These are phyloP conservation scores for Anoplopoma fimbria DNA, from an alignment of 2,113 vertebrate genomes.

Conservation along the genomic window DNA sequence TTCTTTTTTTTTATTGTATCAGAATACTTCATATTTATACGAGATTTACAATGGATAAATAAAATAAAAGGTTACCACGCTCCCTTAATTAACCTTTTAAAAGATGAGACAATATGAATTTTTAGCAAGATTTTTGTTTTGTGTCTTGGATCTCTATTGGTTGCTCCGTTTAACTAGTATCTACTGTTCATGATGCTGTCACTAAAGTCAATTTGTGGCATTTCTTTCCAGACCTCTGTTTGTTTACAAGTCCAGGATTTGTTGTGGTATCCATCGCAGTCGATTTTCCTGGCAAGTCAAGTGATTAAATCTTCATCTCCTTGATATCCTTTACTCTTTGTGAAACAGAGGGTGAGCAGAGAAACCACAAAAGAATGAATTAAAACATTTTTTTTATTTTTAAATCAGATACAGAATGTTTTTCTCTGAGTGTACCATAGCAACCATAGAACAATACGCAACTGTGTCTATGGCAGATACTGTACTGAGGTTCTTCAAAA, in stretches of 20 bases:
- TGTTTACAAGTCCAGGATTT: slow-evolving; percentile 22
- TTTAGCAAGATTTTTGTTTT: neutral
- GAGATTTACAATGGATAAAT: neutral
- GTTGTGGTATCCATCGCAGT: slow-evolving; percentile 18
- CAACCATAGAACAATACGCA: slow-evolving; percentile 34
- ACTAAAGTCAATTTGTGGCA: neutral
- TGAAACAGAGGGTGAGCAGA: slow-evolving; percentile 12
- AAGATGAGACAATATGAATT: neutral
- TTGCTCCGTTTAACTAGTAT: neutral
- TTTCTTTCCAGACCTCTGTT: slow-evolving; percentile 12
- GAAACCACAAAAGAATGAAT: slow-evolving; percentile 6
- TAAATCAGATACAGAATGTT: slow-evolving; percentile 8
- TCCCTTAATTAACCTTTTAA: neutral
- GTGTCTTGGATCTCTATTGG: neutral
- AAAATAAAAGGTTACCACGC: too few species aligned
- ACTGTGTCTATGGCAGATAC: neutral
- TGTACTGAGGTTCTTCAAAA: neutral
- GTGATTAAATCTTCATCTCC: slow-evolving; percentile 31
- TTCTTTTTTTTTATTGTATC: neutral
- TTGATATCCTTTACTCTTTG: slow-evolving; percentile 30
- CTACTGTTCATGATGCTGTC: neutral
- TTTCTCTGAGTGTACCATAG: slow-evolving; percentile 33
- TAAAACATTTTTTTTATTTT: neutral
- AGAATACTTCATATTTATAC: neutral
- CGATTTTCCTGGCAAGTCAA: slow-evolving; percentile 26